These are phyloP conservation scores for Andrena hattorfiana DNA, from an alignment of 2,888 invertebrate genomes.

Conservation along the genomic window DNA sequence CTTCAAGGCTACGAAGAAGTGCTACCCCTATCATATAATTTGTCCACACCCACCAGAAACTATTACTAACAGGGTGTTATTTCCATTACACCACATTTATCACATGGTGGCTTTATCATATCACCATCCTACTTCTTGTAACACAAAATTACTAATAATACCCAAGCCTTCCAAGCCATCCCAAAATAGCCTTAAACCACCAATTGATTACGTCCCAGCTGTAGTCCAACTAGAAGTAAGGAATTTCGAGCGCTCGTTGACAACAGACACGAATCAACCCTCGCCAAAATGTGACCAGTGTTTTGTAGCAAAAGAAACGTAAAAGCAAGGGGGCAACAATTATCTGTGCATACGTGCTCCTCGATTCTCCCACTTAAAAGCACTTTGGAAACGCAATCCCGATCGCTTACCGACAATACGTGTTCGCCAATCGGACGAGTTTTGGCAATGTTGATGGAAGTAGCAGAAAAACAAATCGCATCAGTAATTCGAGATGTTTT, in stretches of 20 bases:
- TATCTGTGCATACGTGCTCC: constrained; percentile 5
- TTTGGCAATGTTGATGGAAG: constrained; percentile 58
- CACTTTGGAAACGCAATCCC: constrained; percentile 11
- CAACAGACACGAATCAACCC: not conserved
- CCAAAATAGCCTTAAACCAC: not conserved
- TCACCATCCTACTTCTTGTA: too few relatives aligned
- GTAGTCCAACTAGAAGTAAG: not conserved
- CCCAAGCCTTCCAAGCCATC: not conserved
- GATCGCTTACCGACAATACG: constrained; percentile 54
- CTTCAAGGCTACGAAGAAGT: not conserved
- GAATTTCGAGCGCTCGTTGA: constrained; percentile 21
- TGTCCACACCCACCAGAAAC: not conserved
- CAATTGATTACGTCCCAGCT: not conserved
- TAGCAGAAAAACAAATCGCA: constrained; percentile 57
- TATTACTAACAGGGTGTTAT: not conserved
- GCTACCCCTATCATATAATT: not conserved
- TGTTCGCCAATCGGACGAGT: constrained; percentile 37
- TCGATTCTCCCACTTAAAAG: constrained; percentile 11
- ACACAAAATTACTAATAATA: too few relatives aligned
- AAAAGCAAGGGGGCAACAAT: constrained; percentile 3
- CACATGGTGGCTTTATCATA: not conserved
- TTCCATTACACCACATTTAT: not conserved
- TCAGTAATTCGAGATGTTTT: constrained; percentile 25
- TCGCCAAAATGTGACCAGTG: constrained; percentile 8
- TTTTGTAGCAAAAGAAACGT: constrained; percentile 5